phyloP scores from a whole-genome alignment of 1,140 invertebrate genomes.

The Maniola jurtina region DNA sequence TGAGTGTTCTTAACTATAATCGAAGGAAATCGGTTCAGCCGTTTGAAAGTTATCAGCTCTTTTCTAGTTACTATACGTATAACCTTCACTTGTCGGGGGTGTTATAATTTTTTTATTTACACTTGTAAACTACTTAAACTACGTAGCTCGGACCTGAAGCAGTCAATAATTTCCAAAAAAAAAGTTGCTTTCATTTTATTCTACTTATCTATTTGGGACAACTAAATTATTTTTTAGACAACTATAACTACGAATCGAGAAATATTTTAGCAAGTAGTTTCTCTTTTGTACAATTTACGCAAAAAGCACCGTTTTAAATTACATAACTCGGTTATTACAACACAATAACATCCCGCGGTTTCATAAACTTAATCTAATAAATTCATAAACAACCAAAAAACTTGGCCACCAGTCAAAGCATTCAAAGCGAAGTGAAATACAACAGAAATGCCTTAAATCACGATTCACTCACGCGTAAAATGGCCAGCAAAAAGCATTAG shows the following conservation, averaged over 20 bases:
- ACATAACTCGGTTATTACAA: background rate
- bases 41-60: too few relatives aligned
- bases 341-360: slow-evolving; percentile 6
- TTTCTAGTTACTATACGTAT: too few relatives aligned
- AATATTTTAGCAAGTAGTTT: background rate
- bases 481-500: slow-evolving; percentile 48
- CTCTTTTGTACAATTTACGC: background rate
- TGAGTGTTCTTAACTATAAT: too few relatives aligned
- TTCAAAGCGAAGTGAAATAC: slow-evolving; percentile 30
- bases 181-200: background rate
- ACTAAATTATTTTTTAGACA: background rate
- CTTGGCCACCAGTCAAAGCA: slow-evolving; percentile 25
- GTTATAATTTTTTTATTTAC: too few relatives aligned
- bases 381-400: slow-evolving; percentile 11
- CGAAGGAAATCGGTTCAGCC: too few relatives aligned
- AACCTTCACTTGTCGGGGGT: too few relatives aligned
- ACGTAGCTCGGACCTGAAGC: too few relatives aligned
- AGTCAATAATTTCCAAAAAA: background rate
- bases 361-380: slow-evolving; percentile 13
- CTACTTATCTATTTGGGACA: background rate
- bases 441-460: slow-evolving; percentile 53
- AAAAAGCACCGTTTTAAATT: background rate
- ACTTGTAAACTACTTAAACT: too few relatives aligned
- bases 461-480: slow-evolving; percentile 69
- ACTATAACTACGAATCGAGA: background rate